Evolutionary conservation across 2,113 vertebrate species (phyloP).

Genomic region (Hassar affinis): DNA sequence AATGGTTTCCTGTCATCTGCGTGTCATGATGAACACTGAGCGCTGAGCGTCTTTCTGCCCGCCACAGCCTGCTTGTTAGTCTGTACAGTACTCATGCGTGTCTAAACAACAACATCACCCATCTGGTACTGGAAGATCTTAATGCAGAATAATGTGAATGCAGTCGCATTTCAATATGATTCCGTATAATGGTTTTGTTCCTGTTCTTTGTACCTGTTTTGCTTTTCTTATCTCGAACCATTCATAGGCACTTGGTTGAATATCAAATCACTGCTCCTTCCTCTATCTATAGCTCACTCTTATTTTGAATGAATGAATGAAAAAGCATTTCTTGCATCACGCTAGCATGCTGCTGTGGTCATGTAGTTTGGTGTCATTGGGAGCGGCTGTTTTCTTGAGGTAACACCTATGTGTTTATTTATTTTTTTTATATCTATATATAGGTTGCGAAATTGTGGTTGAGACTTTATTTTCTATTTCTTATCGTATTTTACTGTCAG

Average conservation of each 20-base stretch:
- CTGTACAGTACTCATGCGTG: slow-evolving; percentile 53
- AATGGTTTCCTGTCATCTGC: slow-evolving; percentile 86
- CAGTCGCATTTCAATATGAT: slow-evolving; percentile 59
- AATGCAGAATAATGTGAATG: slow-evolving; percentile 76
- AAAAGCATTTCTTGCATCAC: slow-evolving; percentile 73
- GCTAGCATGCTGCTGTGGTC: slow-evolving; percentile 84
- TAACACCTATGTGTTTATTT: slow-evolving; percentile 84
- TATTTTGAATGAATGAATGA: slow-evolving; percentile 68
- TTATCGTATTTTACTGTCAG: slow-evolving; percentile 58
- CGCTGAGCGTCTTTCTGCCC: slow-evolving; percentile 38
- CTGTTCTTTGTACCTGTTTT: slow-evolving; percentile 43
- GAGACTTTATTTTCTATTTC: slow-evolving; percentile 64
- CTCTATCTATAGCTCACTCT: slow-evolving; percentile 4
- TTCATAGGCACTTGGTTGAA: slow-evolving; percentile 61
- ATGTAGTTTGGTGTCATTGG: slow-evolving; percentile 77
- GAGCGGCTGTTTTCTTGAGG: slow-evolving; percentile 77
- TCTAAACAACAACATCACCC: slow-evolving; percentile 75
- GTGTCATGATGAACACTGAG: slow-evolving; percentile 87
- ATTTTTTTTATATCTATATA: slow-evolving; percentile 72
- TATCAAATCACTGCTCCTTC: slow-evolving; percentile 53
- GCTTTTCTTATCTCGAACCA: slow-evolving; percentile 48
- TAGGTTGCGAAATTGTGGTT: slow-evolving; percentile 74
- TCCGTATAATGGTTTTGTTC: neutral
- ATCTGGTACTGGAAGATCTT: slow-evolving; percentile 81
- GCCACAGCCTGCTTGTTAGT: slow-evolving; percentile 60